Base-by-base conservation (phyloP, 1,140 invertebrate genomes). In the Aphis craccivora region DNA sequence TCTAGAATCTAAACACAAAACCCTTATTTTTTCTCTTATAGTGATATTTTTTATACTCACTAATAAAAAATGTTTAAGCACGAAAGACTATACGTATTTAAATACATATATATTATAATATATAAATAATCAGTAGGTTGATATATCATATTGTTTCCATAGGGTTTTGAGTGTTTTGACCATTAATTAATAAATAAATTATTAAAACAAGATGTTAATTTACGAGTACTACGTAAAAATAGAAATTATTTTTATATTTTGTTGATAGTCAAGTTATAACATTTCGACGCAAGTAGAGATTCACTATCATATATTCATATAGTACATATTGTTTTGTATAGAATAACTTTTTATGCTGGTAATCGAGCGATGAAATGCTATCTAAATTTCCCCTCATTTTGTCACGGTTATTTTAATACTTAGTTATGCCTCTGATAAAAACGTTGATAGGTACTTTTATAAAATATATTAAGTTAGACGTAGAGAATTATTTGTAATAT, bases 241-340 rank as follows among this genome's bases (percentile, higher is more conserved):
- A 76, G n/a, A 76, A 76, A 76, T n/a, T 76, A 76, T 76, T 67
- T 67, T 67, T 67, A n/a, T 67, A 67, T 67, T 76, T n/a, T n/a
- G 30, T 67, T 67, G n/a, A 76, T n/a, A 76, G 60, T n/a, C 30
- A 4, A n/a, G 60, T 67, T 4, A n/a, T 14, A 67, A 67, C 30
- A 67, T n/a, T 30, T n/a, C n/a, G 60, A 76, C 60, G n/a, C 30
- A 76, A 67, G 30, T 67, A 67, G n/a, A 67, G 60, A 76, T 35
- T 76, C 60, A n/a, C 60, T 76, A 76, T 76, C 60, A 76, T 30
- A 30, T 67, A n/a, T n/a, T 11, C n/a, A 18, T 76, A 76, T 18
- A 76, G 30, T 76, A 23, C n/a, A 76, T 76, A 76, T 76, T 76
- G 60, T 76, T n/a, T 35, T n/a, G 6, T 67, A 18, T n/a, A 76